Percentiles rank a stretch among this genome's conserved stretches.
These are phyloP conservation scores for Agrypnus murinus DNA, from an alignment of 2,888 invertebrate genomes.

Conservation along the genomic window DNA sequence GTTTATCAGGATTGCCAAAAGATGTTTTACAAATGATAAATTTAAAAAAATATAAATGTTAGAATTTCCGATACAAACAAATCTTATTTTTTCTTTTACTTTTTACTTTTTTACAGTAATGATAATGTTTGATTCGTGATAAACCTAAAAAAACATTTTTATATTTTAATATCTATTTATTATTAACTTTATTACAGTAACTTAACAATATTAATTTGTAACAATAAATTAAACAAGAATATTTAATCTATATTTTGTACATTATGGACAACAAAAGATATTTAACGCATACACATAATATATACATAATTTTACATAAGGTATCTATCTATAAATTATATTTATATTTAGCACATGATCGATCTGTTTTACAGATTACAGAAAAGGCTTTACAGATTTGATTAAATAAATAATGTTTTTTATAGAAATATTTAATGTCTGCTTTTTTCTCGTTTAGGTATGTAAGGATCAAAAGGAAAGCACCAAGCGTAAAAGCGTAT, in stretches of 20 bases:
- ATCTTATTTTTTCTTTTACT: too few species aligned
- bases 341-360: conserved; percentile 45
- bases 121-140: too few species aligned
- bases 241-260: conserved; percentile 32
- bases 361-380: too few species aligned
- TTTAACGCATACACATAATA: conserved; percentile 44
- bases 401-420: neutral
- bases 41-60: too few species aligned
- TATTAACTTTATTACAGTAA: conserved; percentile 29
- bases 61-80: too few species aligned
- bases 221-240: conserved; percentile 20
- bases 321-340: conserved; percentile 19
- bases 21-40: too few species aligned
- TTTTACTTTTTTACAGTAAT: too few species aligned
- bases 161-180: conserved; percentile 30
- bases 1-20: too few species aligned
- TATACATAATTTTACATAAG: conserved; percentile 47
- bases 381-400: too few species aligned
- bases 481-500: conserved; percentile 20
- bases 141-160: neutral
- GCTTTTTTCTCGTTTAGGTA: neutral
- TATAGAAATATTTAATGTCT: conserved; percentile 4
- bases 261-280: conserved; percentile 35
- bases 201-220: conserved; percentile 18
- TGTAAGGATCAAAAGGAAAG: conserved; percentile 30